Evolutionary conservation across 2,797 vertebrate genomes (phyloP), one percentile per base, ranked within the genome.

Genomic region (Peromyscus aztecus): DNA sequence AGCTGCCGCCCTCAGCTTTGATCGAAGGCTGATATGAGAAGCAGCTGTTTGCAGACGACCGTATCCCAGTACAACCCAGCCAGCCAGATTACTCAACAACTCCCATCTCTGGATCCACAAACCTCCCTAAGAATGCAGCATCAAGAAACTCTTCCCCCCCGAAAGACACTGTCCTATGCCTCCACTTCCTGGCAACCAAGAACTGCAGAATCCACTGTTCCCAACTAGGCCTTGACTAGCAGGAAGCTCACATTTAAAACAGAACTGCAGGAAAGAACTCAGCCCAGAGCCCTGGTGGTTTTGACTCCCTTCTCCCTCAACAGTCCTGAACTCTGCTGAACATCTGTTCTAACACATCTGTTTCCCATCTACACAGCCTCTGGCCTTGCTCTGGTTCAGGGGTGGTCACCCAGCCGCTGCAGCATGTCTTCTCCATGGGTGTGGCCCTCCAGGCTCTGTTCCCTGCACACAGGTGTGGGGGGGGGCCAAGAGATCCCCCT

Each of bases 1-100:
- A 95, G 90, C 87, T 52, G 91, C 93, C 75, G 82, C 96, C 86
- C 94, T 96, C 94, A 16, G 93, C 96, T 98, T 93, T 97, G 96
- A 97, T 95, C 81, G 16, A 24, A 46, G 69, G 73, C 55, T 5
- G 37, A 59, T 85, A 93, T 21, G 75, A 96, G 94, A 95, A 96
- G 83, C 96, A 94, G 97, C 96, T 96, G 96, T 93, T 87, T 76
- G 61, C 29, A 89, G 94, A 91, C 67, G 96, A 97, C 92, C 29
- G 4, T 19, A 89, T 76, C 55, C 93, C 86, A 34, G 43, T 27
- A 78, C 37, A 94, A 65, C 11, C 46, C 73, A 65, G 97, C 76
- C 94, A 77, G 13, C 46, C 80, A 57, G 43, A 90, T 92, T 93
- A 91, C 96, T 91, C 91, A 97, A 92, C n/a, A 73, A 69, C 67